Percentiles rank a stretch among this genome's conserved stretches.
Conservation (phyloP, 2,888 invertebrate genomes). For the Ectemnius lituratus region DNA sequence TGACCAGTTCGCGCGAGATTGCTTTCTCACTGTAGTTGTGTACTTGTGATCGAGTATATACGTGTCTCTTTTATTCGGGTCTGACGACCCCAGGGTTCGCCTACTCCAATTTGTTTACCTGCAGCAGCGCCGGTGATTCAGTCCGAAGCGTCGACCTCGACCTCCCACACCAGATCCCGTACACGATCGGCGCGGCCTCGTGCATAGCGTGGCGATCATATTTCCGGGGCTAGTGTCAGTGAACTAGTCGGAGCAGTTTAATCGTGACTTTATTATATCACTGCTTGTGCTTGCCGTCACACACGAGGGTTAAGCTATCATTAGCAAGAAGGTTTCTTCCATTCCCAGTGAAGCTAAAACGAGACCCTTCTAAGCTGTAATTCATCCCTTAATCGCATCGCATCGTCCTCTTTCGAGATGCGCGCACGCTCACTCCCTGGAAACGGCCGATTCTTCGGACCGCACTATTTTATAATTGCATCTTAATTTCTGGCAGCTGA, state of each 20-base stretch:
- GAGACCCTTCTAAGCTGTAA: slow-evolving; percentile 2
- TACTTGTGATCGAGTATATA: background rate
- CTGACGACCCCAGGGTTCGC: slow-evolving; percentile 39
- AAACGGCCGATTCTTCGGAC: background rate
- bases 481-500: slow-evolving; percentile 67
- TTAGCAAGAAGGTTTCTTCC: too few species aligned
- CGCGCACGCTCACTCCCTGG: too few species aligned
- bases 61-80: slow-evolving; percentile 12
- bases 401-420: too few species aligned
- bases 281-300: too few species aligned
- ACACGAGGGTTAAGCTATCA: too few species aligned
- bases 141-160: slow-evolving; percentile 54
- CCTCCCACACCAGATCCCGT: slow-evolving; percentile 40
- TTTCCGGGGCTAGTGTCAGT: slow-evolving; percentile 23
- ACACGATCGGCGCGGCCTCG: slow-evolving; percentile 34
- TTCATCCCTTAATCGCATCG: slow-evolving; percentile 11
- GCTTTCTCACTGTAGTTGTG: background rate
- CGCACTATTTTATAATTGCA: slow-evolving; percentile 64
- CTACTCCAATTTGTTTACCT: slow-evolving; percentile 61
- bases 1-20: too few species aligned
- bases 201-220: slow-evolving; percentile 27
- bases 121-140: slow-evolving; percentile 47
- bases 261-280: slow-evolving; percentile 1
- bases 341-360: background rate
- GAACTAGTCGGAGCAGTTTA: background rate